Base-by-base conservation (phyloP, 2,113 vertebrate species). In the Callocephalon fimbriatum region DNA sequence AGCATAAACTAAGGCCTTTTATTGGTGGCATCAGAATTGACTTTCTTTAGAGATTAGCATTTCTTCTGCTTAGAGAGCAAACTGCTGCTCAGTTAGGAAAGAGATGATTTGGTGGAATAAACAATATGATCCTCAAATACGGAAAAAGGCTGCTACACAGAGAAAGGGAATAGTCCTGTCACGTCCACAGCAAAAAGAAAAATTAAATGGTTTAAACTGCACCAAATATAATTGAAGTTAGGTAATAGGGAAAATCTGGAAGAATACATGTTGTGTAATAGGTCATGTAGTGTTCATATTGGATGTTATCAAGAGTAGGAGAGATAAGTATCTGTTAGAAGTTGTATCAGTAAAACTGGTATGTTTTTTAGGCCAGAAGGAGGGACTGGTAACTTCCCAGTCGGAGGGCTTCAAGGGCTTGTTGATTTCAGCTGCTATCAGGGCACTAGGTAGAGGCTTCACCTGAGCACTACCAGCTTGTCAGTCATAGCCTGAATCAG, bases 81-180 rank as follows among this genome's bases (percentile, higher is more conserved):
- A 61, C 45, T 74, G 13, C 25, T n/a, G 15, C 37, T 58, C 58
- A 54, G 31, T 18, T 85, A 37, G 47, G 50, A 19, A 66, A 65
- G n/a, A 72, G 20, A 11, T 25, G 14, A 56, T 66, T n/a, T 38
- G 12, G 7, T 68, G 22, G 22, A 53, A 76, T 54, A 42, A 78
- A 88, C 29, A 67, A 37, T 37, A 13, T 7, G 6, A 9, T 37
- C 25, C 68, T 71, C 26, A 68, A 75, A 63, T 48, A 20, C 0
- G 0, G 65, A 21, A 21, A 62, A 76, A 65, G 4, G 3, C 35
- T 50, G 40, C 7, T 78, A 6, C 10, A 12, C 3, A 62, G 9
- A 54, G 54, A 35, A 68, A 23, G 19, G 14, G 14, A 85, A 48
- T 50, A 79, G 31, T 31, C 7, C 31, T 2, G 61, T 68, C 5